Evolutionary conservation across 2,113 vertebrate genomes (phyloP).

Genomic region (Sceloporus undulatus): DNA sequence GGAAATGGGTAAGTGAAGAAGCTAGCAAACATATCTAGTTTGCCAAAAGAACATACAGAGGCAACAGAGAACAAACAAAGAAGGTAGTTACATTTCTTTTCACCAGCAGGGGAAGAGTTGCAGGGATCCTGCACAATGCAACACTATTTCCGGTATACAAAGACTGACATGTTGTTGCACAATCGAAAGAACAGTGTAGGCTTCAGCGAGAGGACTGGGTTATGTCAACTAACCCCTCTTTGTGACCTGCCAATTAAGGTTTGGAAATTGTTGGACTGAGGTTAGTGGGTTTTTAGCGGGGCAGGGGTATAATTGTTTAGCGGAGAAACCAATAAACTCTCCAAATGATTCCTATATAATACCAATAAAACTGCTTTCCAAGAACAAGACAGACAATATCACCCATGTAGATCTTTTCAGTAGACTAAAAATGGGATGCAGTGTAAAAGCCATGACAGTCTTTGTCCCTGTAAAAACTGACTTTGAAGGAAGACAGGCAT

Average conservation of each 20-base stretch:
- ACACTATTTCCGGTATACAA: background rate
- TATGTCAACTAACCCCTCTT: background rate
- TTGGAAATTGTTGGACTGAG: background rate
- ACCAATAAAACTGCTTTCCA: background rate
- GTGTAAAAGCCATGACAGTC: background rate
- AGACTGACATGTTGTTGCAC: background rate
- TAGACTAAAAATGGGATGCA: background rate
- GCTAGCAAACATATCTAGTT: background rate
- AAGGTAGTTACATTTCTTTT: slow-evolving; percentile 39
- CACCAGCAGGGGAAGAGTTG: background rate
- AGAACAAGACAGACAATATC: background rate
- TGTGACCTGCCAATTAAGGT: background rate
- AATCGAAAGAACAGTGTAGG: background rate
- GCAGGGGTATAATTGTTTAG: background rate
- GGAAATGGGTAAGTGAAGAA: rapidly evolving
- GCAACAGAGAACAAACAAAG: background rate
- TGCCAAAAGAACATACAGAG: background rate
- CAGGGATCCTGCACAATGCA: background rate
- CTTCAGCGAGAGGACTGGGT: background rate
- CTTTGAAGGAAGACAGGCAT: background rate
- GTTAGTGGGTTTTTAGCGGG: background rate
- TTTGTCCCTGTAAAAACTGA: background rate
- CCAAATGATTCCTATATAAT: background rate
- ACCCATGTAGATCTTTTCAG: background rate
- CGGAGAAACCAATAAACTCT: background rate